A percentile compares a stretch with the other conserved stretches of the same genome.
phyloP scores from a whole-genome alignment of 2,113 vertebrate species.

The Odobenus rosmarus region DNA sequence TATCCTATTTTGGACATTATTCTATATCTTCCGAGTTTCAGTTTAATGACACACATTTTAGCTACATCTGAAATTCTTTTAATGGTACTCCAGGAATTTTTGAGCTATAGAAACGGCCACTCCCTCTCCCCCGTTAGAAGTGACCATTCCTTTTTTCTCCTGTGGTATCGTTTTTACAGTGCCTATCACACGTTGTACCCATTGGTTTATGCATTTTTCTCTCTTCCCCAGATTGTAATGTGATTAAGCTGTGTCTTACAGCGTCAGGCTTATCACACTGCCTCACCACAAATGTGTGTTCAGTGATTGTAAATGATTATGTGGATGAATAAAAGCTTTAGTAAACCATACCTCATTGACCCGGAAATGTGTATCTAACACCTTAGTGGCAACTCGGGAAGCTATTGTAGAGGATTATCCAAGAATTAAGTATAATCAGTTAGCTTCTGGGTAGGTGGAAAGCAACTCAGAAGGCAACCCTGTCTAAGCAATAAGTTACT shows the following conservation, averaged over 20 bases:
- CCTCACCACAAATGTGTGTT: background rate
- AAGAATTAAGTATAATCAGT: constrained; percentile 54
- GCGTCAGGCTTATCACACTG: background rate
- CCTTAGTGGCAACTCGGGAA: constrained; percentile 30
- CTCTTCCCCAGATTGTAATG: background rate
- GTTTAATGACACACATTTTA: background rate
- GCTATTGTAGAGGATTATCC: constrained; percentile 43
- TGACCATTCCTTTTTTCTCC: background rate
- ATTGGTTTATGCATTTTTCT: background rate
- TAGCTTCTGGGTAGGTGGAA: constrained; percentile 48
- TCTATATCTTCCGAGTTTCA: background rate
- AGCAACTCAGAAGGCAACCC: constrained; percentile 37
- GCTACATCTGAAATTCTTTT: background rate
- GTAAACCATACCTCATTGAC: constrained; percentile 41
- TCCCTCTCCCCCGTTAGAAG: background rate
- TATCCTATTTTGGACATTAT: background rate
- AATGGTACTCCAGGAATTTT: background rate
- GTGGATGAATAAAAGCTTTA: constrained; percentile 43
- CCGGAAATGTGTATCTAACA: constrained; percentile 30
- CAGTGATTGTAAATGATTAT: constrained; percentile 46
- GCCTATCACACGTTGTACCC: background rate
- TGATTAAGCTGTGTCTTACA: background rate
- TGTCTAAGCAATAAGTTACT: constrained; percentile 41
- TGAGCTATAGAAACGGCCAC: background rate
- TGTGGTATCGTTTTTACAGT: background rate